Conservation (phyloP, 2,888 invertebrate genomes). For the Rhynchonema sp. region DNA sequence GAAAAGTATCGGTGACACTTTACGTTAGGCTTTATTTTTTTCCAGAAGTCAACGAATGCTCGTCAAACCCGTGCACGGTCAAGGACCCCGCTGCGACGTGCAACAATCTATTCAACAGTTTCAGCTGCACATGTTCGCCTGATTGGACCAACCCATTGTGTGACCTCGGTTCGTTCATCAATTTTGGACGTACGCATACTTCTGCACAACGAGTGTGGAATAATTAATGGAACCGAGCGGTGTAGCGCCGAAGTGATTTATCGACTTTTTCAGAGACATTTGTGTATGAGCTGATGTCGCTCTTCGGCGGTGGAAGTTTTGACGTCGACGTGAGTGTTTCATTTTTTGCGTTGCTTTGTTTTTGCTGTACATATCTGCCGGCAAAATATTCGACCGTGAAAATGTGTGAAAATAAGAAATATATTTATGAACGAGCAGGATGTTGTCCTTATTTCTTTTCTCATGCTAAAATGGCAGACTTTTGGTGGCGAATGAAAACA, state of each 20-base stretch:
- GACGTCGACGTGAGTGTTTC: not conserved
- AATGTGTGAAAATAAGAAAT: too few relatives aligned
- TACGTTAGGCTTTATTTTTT: not conserved
- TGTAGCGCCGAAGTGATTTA: too few relatives aligned
- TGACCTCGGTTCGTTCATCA: not conserved
- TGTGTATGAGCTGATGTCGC: not conserved
- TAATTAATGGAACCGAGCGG: too few relatives aligned
- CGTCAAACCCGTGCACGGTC: not conserved
- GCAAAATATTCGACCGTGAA: too few relatives aligned
- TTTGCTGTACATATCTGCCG: too few relatives aligned
- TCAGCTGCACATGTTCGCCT: not conserved
- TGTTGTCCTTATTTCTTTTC: too few relatives aligned
- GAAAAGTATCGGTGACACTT: too few relatives aligned
- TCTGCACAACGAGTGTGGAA: too few relatives aligned
- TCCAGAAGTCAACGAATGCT: conserved; percentile 1
- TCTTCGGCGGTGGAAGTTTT: not conserved
- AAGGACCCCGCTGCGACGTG: not conserved
- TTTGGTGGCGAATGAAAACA: too few relatives aligned
- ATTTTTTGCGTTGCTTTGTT: not conserved
- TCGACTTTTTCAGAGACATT: not conserved
- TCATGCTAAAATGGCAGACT: too few relatives aligned
- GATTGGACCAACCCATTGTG: not conserved
- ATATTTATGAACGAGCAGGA: too few relatives aligned
- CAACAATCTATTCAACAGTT: not conserved
- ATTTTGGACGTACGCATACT: too few relatives aligned